Conservation (phyloP, 1,140 invertebrate genomes). For the Zophobas morio region DNA sequence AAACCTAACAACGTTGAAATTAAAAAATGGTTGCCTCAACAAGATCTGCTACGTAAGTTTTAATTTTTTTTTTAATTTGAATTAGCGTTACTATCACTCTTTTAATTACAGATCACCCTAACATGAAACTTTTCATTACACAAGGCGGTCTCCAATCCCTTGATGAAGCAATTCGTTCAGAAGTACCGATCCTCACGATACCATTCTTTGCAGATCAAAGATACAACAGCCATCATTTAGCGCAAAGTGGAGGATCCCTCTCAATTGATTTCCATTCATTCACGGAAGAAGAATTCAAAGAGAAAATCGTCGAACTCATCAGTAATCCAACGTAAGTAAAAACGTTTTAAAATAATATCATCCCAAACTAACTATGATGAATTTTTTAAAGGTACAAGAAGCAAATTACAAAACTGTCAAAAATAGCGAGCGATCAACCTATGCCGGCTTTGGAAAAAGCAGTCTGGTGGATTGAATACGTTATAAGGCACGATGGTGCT, state of each 20-base stretch:
- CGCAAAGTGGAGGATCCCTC: constrained; percentile 58
- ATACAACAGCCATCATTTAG: constrained; percentile 58
- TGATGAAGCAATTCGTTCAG: constrained; percentile 69
- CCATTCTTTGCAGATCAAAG: constrained; percentile 66
- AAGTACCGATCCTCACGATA: constrained; percentile 70
- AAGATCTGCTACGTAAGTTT: constrained; percentile 75
- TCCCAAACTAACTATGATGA: constrained; percentile 18
- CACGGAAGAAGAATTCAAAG: constrained; percentile 54
- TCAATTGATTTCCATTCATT: constrained; percentile 52
- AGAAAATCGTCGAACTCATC: constrained; percentile 53
- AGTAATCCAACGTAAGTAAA: constrained; percentile 55
- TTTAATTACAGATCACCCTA: constrained; percentile 65
- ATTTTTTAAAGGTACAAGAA: constrained; percentile 64
- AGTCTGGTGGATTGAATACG: constrained; percentile 73
- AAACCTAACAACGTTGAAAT: constrained; percentile 75
- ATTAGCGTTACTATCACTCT: background rate
- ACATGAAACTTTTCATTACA: constrained; percentile 69
- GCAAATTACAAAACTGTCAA: constrained; percentile 62
- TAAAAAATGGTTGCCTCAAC: constrained; percentile 80
- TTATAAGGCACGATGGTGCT: constrained; percentile 70
- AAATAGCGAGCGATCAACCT: constrained; percentile 67
- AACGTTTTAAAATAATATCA: constrained; percentile 36
- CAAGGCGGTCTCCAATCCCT: constrained; percentile 72
- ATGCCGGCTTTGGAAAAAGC: constrained; percentile 66
- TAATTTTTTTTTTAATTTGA: background rate